Base-by-base conservation (phyloP, 2,797 vertebrate species). In the Ceyx erithaca region DNA sequence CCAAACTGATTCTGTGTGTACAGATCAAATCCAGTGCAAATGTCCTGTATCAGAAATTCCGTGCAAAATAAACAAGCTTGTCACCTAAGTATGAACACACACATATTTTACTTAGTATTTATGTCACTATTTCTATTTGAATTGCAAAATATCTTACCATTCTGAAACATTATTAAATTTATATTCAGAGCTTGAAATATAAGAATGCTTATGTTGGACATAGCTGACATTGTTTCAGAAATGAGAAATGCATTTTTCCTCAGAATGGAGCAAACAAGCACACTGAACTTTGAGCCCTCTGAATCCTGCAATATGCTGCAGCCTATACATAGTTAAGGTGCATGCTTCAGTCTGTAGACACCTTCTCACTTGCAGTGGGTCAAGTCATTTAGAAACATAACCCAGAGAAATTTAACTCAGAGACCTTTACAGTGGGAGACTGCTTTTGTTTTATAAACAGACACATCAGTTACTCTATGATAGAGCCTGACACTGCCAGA, bases 341-440 rank as follows among this genome's bases (percentile, higher is more conserved):
- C 35, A 18, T 79, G 52, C 46, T 79, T 91, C 58, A 83, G n/a
- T 83, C 48, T 89, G 19, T 66, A 67, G 48, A 26, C 54, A 48
- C 91, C 61, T 82, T 55, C 84, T 95, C 78, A 22, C 2, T 92
- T 94, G 57, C 66, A 80, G 33, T 57, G 43, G 68, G 62, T 91
- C 82, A 93, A 87, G 52, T 85, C 80, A 82, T 95, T 95, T 92
- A 81, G 80, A 93, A 89, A 83, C 30, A 52, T 72, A 88, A 90
- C 51, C 26, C 43, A 33, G 54, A 82, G 30, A 90, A 92, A 89
- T 94, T 66, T 76, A 78, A 75, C 69, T 92, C 19, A 28, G 26
- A 87, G 33, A 66, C 20, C 54, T 88, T 86, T 92, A 49, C 45
- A 86, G 30, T 63, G 45, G 45, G 72, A 75, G 10, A 80, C 4